These are phyloP conservation scores for Crotalus viridis DNA, from an alignment of 2,113 vertebrate species.

Conservation along the genomic window DNA sequence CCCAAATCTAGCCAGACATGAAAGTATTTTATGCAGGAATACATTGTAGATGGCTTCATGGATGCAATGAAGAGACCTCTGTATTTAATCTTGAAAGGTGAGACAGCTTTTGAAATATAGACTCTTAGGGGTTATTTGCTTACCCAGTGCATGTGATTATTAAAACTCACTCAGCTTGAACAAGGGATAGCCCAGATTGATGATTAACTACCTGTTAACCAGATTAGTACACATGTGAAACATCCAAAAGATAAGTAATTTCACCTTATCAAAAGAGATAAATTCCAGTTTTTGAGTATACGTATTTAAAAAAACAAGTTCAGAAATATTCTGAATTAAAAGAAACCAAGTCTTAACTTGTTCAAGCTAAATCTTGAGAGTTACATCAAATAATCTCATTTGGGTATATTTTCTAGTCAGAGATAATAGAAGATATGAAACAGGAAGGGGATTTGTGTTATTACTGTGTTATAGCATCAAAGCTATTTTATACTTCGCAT, in stretches of 20 bases:
- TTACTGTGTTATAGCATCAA: neutral
- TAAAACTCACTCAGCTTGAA: neutral
- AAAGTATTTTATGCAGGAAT: neutral
- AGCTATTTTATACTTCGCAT: neutral
- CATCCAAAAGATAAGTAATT: neutral
- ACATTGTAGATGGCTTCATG: neutral
- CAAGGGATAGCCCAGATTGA: neutral
- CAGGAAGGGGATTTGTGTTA: neutral
- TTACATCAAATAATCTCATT: neutral
- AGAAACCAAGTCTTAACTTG: neutral
- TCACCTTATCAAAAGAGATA: neutral
- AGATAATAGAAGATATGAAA: neutral
- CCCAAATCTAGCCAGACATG: neutral
- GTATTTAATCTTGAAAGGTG: neutral
- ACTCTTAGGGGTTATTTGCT: neutral
- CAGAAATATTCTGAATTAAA: neutral
- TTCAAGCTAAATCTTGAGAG: neutral
- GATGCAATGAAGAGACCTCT: neutral
- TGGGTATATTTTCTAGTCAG: neutral
- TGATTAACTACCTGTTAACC: neutral
- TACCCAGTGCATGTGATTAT: neutral
- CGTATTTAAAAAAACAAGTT: neutral
- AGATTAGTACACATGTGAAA: neutral
- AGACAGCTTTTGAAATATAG: neutral
- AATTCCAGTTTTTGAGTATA: neutral